phyloP scores from a whole-genome alignment of 37 sponge, comb jelly and placozoan genomes.

The Crambe crambe region DNA sequence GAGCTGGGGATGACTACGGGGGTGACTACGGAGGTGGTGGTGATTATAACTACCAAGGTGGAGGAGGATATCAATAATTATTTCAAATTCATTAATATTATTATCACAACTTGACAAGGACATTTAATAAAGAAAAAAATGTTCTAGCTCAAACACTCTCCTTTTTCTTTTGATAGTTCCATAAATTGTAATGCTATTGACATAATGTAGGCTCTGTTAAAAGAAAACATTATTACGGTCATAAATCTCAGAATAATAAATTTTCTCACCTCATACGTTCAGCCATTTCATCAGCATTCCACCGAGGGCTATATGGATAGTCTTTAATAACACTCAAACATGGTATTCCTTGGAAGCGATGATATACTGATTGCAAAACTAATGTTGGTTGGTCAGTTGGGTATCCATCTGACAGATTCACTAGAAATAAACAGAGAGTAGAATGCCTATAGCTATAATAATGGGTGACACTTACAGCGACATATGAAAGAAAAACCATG shows the following conservation, averaged over 20 bases:
- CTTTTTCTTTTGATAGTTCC: conserved; percentile 61
- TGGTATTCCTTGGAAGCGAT: conserved; percentile 51
- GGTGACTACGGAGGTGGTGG: no score
- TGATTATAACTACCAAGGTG: no score
- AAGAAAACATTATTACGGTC: background rate
- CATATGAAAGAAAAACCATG: conserved; percentile 68
- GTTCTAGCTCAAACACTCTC: conserved; percentile 47
- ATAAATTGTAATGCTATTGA: conserved; percentile 49
- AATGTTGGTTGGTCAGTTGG: conserved; percentile 61
- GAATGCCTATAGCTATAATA: background rate
- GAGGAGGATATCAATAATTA: no score
- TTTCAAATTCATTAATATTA: no score
- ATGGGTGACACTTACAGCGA: conserved; percentile 32
- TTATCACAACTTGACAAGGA: no score
- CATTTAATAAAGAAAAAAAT: no score
- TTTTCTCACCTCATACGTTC: conserved; percentile 52
- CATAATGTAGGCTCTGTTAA: conserved; percentile 43
- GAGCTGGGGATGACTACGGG: no score
- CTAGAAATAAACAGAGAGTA: conserved; percentile 29
- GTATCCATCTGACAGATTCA: conserved; percentile 53
- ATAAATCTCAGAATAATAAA: background rate
- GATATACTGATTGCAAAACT: conserved; percentile 68
- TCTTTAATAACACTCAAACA: conserved; percentile 33
- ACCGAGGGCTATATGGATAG: conserved; percentile 77
- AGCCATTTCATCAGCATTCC: conserved; percentile 69